Evolutionary conservation across 1,140 invertebrate genomes (phyloP), one percentile per base, ranked within the genome.

Genomic region (Brachystomella parvula): DNA sequence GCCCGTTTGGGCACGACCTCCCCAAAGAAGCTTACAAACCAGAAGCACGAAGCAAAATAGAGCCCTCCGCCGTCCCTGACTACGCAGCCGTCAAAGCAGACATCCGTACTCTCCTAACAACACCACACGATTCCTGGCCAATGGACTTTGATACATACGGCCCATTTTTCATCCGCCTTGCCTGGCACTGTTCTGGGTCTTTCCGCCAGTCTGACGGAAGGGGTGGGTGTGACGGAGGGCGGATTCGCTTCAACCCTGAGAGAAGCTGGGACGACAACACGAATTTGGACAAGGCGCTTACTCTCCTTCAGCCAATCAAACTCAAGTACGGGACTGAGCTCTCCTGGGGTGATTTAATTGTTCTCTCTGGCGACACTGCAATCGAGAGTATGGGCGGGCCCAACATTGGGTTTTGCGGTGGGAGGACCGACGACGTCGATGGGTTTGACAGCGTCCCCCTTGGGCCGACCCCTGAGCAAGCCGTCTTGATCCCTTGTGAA

Each of bases 151-250:
- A 31, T 9, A 28, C 29, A 12, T 61, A 61, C 29, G 59, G 24
- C 3, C 59, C 59, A 3, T 61, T 61, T 31, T 61, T 61, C 59
- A 61, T 61, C 21, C 59, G 59, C 29, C 26, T 61, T 24, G 31
- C 59, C 3, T 61, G 59, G 59, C 59, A 61, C 21, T 15, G 9
- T 33, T 24, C 59, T 31, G 59, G 59, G 12, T 29, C 59, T 9
- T 61, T 29, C 31, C 15, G 59, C 9, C n/a, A 12, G 15, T 3
- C 15, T 12, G 59, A 61, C 31, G 59, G 59, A 17, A 24, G 59
- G n/a, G 59, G 59, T 32, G 59, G 59, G 24, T 24, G n/a, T 3
- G 59, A 33, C 31, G 15, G 28, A n/a, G 59, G 24, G 28, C 19
- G n/a, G 29, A 24, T 29, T 24, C 59, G 59, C 12, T 61, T 61